phyloP scores from a whole-genome alignment of 2,888 invertebrate genomes.

The Brenthis daphne region DNA sequence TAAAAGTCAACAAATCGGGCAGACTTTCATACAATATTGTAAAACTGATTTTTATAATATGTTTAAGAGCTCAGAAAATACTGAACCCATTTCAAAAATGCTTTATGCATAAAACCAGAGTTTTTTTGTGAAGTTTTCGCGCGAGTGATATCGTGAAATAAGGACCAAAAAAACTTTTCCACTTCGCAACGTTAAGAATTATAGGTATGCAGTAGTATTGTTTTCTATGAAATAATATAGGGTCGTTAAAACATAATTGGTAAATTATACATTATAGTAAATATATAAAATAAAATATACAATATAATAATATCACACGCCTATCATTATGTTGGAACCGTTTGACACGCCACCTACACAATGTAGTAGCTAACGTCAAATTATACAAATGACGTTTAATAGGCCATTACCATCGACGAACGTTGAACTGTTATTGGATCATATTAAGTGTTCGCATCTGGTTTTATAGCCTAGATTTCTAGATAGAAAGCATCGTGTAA shows the following conservation, averaged over 20 bases:
- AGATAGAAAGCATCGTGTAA: constrained; percentile 2
- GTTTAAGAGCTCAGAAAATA: no score
- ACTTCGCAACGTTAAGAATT: no score
- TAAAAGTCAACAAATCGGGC: no score
- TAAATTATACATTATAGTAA: background rate
- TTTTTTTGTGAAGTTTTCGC: no score
- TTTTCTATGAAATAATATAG: background rate
- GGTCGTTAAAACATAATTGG: background rate
- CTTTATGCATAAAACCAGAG: no score
- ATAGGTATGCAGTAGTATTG: background rate
- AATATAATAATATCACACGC: background rate
- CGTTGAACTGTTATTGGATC: constrained; percentile 13
- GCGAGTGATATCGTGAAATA: no score
- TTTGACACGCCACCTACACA: constrained; percentile 13
- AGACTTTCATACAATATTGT: no score
- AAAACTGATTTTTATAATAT: no score
- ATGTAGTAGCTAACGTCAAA: constrained; percentile 16
- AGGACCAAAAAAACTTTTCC: no score
- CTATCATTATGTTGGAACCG: constrained; percentile 1
- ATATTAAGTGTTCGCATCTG: constrained; percentile 3
- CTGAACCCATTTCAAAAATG: no score
- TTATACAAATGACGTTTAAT: constrained; percentile 18
- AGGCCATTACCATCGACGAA: constrained; percentile 17
- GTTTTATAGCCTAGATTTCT: constrained; percentile 16
- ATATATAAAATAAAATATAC: background rate